Conservation (phyloP, 2,888 invertebrate species). For the Caenorhabditis uteleia region DNA sequence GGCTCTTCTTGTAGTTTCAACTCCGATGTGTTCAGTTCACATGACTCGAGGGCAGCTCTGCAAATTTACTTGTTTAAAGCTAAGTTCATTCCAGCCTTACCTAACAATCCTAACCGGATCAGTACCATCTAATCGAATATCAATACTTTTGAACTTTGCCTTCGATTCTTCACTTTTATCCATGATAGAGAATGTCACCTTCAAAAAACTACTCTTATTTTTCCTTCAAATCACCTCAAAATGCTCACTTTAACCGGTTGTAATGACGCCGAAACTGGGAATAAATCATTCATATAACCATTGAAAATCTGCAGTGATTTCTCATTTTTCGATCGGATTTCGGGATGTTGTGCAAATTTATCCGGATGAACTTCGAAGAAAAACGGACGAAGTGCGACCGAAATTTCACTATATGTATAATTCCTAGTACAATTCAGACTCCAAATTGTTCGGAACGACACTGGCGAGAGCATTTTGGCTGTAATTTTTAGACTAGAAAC, state of each 20-base stretch:
- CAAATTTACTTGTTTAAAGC: no score
- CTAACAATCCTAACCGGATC: slow-evolving; percentile 61
- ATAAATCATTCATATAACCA: slow-evolving; percentile 67
- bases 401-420: slow-evolving; percentile 33
- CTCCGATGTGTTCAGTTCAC: slow-evolving; percentile 58
- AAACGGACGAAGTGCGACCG: slow-evolving; percentile 71
- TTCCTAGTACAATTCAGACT: no score
- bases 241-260: slow-evolving; percentile 26
- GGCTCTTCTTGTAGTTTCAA: slow-evolving; percentile 40
- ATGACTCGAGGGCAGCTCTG: slow-evolving; percentile 60
- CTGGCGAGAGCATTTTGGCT: no score
- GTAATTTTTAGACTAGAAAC: no score
- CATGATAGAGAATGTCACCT: slow-evolving; percentile 58
- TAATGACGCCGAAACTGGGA: slow-evolving; percentile 47
- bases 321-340: slow-evolving; percentile 64
- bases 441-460: no score
- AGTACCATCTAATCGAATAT: slow-evolving; percentile 58
- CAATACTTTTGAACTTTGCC: slow-evolving; percentile 51
- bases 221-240: background rate
- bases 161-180: slow-evolving; percentile 32
- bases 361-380: slow-evolving; percentile 73
- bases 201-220: slow-evolving; percentile 4
- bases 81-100: slow-evolving; percentile 23
- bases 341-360: slow-evolving; percentile 71
- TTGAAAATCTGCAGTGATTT: slow-evolving; percentile 68